Evolutionary conservation across 1,140 invertebrate genomes (phyloP).

Genomic region (Drosophila tropicalis): DNA sequence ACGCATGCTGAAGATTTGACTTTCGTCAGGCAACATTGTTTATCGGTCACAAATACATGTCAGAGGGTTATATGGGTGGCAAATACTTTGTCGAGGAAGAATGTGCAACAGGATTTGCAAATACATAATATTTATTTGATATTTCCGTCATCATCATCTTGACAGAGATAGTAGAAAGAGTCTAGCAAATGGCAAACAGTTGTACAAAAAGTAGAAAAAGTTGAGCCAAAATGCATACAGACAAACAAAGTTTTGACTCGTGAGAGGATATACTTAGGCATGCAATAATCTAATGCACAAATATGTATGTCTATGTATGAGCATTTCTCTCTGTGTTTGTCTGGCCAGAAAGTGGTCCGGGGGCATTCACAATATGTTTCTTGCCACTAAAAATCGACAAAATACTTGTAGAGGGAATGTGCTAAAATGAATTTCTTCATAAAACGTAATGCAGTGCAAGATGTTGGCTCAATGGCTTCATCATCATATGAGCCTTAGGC

Average conservation of each 20-base stretch:
- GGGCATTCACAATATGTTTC: conserved; percentile 57
- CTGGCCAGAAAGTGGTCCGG: conserved; percentile 19
- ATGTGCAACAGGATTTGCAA: conserved; percentile 42
- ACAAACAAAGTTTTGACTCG: conserved; percentile 4
- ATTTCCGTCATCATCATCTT: conserved; percentile 52
- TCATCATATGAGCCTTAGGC: conserved; percentile 32
- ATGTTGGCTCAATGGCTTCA: conserved; percentile 71
- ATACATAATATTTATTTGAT: conserved; percentile 82
- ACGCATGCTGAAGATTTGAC: conserved; percentile 46
- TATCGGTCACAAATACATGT: conserved; percentile 26
- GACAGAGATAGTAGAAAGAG: neutral
- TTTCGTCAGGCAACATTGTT: conserved; percentile 37
- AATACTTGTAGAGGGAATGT: conserved; percentile 32
- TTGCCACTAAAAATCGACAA: conserved; percentile 65
- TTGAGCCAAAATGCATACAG: conserved; percentile 60
- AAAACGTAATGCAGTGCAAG: conserved; percentile 51
- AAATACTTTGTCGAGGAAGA: conserved; percentile 18
- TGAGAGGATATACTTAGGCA: conserved; percentile 63
- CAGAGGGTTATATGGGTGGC: conserved; percentile 27
- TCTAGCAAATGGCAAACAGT: conserved; percentile 51
- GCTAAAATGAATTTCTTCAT: conserved; percentile 39
- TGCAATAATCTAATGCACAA: conserved; percentile 81
- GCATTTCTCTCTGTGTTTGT: conserved; percentile 46
- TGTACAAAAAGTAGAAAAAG: conserved; percentile 41
- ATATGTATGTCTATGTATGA: conserved; percentile 54